Evolutionary conservation across 2,113 vertebrate genomes (phyloP).

Genomic region (Argyrosomus japonicus): DNA sequence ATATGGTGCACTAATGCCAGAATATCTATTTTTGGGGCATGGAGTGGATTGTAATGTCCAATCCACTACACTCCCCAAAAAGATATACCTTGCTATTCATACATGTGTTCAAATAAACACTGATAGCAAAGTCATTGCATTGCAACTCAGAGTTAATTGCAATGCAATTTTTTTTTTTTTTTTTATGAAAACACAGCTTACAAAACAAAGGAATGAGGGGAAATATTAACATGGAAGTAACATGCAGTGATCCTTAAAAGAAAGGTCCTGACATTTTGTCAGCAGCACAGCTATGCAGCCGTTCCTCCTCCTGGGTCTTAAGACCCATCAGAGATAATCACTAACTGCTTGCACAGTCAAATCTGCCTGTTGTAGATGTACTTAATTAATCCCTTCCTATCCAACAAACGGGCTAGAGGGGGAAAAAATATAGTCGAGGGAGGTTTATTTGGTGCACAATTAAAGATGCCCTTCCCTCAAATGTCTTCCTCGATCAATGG

Average conservation of each 20-base stretch:
- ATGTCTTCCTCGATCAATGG: conserved; percentile 58
- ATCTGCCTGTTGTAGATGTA: conserved; percentile 65
- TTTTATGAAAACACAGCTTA: conserved; percentile 11
- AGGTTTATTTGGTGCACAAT: conserved; percentile 71
- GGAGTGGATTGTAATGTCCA: not conserved
- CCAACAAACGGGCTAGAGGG: conserved; percentile 37
- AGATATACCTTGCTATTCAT: not conserved
- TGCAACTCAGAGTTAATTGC: too few relatives aligned
- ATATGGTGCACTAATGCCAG: too few relatives aligned
- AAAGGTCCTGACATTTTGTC: conserved; percentile 28
- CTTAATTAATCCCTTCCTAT: conserved; percentile 76
- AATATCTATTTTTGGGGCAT: not conserved
- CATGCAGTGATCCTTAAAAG: not conserved
- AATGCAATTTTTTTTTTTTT: not conserved
- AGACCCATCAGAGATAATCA: conserved; percentile 71
- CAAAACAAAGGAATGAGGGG: not conserved
- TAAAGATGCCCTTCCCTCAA: conserved; percentile 68
- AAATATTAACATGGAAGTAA: not conserved
- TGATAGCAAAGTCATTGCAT: not conserved
- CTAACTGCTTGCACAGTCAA: conserved; percentile 59
- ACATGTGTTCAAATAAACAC: not conserved
- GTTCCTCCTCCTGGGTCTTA: conserved; percentile 41
- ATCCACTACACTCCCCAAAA: not conserved
- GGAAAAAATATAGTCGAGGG: conserved; percentile 30
- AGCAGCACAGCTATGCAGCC: conserved; percentile 25